Evolutionary conservation across 2,113 vertebrate genomes (phyloP), one percentile per base, ranked within the genome.

Genomic region (Pogona vitticeps): DNA sequence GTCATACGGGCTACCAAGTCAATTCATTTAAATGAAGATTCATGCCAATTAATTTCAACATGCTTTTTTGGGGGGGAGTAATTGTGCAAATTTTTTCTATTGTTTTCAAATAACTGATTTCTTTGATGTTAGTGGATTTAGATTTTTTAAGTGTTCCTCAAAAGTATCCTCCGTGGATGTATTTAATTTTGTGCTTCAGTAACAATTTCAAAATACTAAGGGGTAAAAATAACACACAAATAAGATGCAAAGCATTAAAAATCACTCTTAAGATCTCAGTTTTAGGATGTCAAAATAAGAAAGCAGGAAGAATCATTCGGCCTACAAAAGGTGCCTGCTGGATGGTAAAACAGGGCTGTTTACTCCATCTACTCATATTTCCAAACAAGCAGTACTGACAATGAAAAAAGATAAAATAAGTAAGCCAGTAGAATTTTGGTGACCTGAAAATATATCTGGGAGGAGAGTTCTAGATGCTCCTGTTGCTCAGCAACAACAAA

Each of bases 401-500:
- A 1, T 6, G 10, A 79, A 38, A 85, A 38, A 70, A 26, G n/a
- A n/a, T n/a, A n/a, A 46, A 78, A 78, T 68, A 68, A 56, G 68
- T 33, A 71, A 40, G 17, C 63, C 72, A 63, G 15, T 21, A 1
- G 26, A 21, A 3, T 71, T 79, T 86, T 70, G 17, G 65, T n/a
- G 36, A 86, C 85, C 77, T 80, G 58, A 46, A 86, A 80, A 72
- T 80, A 72, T 80, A 86, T 72, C 67, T 7, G 14, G 23, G 84
- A 65, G 80, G 82, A 20, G 33, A 82, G 13, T 18, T 76, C 52
- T 71, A 73, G 38, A 81, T 63, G 70, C 42, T 65, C n/a, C 76
- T 88, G 17, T 38, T 82, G 52, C 68, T 85, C 77, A 80, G 68
- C 38, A 91, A 84, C 63, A 75, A 78, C 38, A 71, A n/a, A 58